These are phyloP conservation scores for Hybognathus amarus DNA, from an alignment of 2,797 vertebrate genomes.

Conservation along the genomic window DNA sequence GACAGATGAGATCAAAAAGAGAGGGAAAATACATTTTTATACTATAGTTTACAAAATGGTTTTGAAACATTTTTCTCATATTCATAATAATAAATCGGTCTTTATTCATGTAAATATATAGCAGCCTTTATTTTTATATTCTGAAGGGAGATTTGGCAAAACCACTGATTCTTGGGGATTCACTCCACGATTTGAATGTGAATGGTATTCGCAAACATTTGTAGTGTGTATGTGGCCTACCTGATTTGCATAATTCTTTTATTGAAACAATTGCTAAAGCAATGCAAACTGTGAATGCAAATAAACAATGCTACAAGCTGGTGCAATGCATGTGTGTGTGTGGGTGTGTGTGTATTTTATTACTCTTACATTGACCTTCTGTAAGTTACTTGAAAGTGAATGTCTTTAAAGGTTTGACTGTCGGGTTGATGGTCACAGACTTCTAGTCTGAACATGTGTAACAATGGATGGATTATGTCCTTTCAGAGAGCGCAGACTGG, in stretches of 20 bases:
- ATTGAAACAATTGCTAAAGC: neutral
- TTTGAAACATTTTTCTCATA: too few relatives aligned
- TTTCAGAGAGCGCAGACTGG: constrained; percentile 39
- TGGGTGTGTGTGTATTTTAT: neutral
- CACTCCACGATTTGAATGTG: neutral
- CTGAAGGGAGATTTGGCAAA: neutral
- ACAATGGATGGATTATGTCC: constrained; percentile 50
- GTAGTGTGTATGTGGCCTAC: neutral
- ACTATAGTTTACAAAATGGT: too few relatives aligned
- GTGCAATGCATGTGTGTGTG: neutral
- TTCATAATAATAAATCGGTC: too few relatives aligned
- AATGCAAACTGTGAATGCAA: neutral
- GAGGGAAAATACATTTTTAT: too few relatives aligned
- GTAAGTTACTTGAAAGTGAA: constrained; percentile 17
- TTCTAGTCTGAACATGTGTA: constrained; percentile 26
- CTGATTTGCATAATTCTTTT: neutral
- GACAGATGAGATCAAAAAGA: too few relatives aligned
- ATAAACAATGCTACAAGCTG: constrained; percentile 3
- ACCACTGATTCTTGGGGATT: neutral
- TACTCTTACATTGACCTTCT: neutral
- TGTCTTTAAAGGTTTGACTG: neutral
- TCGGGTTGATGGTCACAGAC: constrained; percentile 12
- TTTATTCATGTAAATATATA: too few relatives aligned
- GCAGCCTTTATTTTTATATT: neutral
- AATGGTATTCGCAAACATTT: neutral